A percentile compares a stretch with the other conserved stretches of the same genome.
phyloP scores from a whole-genome alignment of 2,797 vertebrate species.

The Otolemur crassicaudatus region DNA sequence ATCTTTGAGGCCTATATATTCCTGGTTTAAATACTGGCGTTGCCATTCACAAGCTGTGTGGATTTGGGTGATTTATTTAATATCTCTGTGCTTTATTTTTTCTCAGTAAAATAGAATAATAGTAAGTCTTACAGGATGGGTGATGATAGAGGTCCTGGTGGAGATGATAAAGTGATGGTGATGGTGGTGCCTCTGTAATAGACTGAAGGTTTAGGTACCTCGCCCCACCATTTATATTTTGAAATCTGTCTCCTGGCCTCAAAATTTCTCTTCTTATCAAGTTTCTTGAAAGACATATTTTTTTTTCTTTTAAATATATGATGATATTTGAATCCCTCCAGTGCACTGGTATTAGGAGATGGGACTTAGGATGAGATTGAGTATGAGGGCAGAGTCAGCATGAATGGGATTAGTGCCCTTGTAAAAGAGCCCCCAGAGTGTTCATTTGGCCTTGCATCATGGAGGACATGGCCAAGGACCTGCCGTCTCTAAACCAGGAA shows the following conservation, averaged over 20 bases:
- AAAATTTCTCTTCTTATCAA: too few relatives aligned
- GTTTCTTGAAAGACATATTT: too few relatives aligned
- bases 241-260: not conserved
- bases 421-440: not conserved
- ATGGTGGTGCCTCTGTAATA: not conserved
- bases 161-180: not conserved
- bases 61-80: not conserved
- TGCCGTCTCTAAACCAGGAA: too few relatives aligned
- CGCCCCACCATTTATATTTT: fast-evolving
- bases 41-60: not conserved
- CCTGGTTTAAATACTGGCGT: not conserved
- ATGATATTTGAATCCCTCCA: not conserved
- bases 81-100: not conserved
- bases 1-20: not conserved
- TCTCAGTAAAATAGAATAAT: not conserved
- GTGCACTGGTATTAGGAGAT: not conserved
- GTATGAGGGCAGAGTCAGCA: not conserved
- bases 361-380: not conserved
- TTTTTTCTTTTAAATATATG: too few relatives aligned
- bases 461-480: not conserved
- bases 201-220: fast-evolving
- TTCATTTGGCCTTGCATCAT: fast-evolving
- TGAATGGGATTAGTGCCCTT: too few relatives aligned
- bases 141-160: not conserved
- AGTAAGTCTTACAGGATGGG: not conserved